Evolutionary conservation across 2,113 vertebrate genomes (phyloP), one percentile per base, ranked within the genome.

Genomic region (Anthoscopus minutus): DNA sequence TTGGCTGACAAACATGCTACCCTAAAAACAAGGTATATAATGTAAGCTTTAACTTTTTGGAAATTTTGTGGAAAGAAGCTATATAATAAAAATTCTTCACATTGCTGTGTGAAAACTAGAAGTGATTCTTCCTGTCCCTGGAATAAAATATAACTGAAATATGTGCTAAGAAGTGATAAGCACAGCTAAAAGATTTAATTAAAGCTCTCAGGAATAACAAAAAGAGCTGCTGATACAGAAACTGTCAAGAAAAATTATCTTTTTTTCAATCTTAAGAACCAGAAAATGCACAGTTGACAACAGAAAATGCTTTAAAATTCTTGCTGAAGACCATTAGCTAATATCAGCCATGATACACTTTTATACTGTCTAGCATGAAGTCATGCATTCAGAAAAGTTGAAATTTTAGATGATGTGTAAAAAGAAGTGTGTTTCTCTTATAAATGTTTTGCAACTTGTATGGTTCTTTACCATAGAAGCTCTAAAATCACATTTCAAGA

Each of bases 171-270:
- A 82, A 89, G 25, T 83, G 66, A 81, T 74, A 92, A 88, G 58
- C 47, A 91, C 56, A 80, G 88, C 37, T 66, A 67, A 87, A 93
- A 95, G 28, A 67, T 92, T 81, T 95, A 96, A 97, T 88, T 94
- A 80, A 92, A 92, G 22, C 74, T 92, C 81, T 57, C 44, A 82
- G 56, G 92, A 95, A 72, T 84, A 95, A 81, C 88, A 50, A 66
- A 92, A 86, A 72, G 54, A 84, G 7, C 23, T 88, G 84, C 69
- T 69, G 80, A 89, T 67, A 95, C 12, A 89, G 66, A 81, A 88
- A 76, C 40, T 92, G 60, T 81, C 80, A 74, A 67, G 70, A 79
- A 15, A 90, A 86, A 74, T 96, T 95, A 82, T 86, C 70, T 73
- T 58, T 54, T 78, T 65, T 79, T 74, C 33, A 87, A 81, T 74